Base-by-base conservation (phyloP, 1,140 invertebrate species). In the Eupristina koningsbergeri region DNA sequence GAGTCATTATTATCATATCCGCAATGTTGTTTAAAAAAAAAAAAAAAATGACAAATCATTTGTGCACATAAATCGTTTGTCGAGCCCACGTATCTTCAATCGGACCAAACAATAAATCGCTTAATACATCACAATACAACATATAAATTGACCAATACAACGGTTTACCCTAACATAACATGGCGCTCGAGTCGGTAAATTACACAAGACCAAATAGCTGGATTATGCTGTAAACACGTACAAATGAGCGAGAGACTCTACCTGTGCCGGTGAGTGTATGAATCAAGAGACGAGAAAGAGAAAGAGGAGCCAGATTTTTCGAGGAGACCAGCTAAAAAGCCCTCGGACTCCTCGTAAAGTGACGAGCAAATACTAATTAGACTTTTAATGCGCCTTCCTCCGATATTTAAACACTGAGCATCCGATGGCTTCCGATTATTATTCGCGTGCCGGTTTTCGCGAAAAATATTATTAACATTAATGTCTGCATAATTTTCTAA, bases 1-100 rank as follows among this genome's bases (percentile, higher is more conserved):
- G 13, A 45, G 13, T 67, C 15, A 69, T 80, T 80, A 80, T 31
- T 69, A 34, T 69, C 29, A 80, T 69, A 50, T 69, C 50, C 69
- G n/a, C 34, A 34, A 69, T 34, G n/a, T 69, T 69, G 45, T 53
- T 34, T 36, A 39, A 7, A 17, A 53, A 53, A 50, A 5, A 3
- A 36, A 36, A 22, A 80, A 69, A 80, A n/a, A n/a, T n/a, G n/a
- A n/a, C n/a, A 80, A 69, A 61, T 80, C 64, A 9, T 53, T 80
- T 80, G 39, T 7, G 5, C 41, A 34, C 22, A 71, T 53, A 80
- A 80, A 80, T 80, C 31, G 63, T 19, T 29, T 69, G n/a, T 53
- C 22, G 31, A 80, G 69, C 31, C 29, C 50, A 41, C 45, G 31
- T 31, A 80, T 50, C 41, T 69, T 80, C n/a, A 39, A 69, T 17